phyloP scores from a whole-genome alignment of 2,797 vertebrate species.

The Spheniscus humboldti region DNA sequence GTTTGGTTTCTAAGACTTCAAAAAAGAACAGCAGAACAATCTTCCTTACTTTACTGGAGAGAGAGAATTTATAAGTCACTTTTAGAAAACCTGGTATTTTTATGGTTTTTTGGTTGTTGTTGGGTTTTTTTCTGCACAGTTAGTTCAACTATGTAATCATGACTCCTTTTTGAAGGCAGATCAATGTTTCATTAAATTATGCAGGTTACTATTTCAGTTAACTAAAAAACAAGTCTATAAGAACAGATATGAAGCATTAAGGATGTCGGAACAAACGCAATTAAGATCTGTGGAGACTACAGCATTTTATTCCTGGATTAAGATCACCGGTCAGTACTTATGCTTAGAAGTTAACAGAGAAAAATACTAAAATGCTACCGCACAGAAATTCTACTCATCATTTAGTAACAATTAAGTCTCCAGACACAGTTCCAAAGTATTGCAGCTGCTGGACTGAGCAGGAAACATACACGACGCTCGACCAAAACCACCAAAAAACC shows the following conservation, averaged over 20 bases:
- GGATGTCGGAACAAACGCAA: not conserved
- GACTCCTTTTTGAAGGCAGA: not conserved
- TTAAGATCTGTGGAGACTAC: not conserved
- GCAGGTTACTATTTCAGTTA: not conserved
- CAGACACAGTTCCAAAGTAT: not conserved
- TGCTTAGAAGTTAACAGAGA: not conserved
- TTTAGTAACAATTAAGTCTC: not conserved
- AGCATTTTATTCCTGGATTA: not conserved
- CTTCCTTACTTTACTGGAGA: not conserved
- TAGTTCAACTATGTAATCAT: not conserved
- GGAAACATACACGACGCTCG: not conserved
- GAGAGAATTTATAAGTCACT: not conserved
- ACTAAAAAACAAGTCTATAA: not conserved
- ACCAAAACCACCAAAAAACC: not conserved
- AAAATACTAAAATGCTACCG: not conserved
- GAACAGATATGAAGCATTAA: not conserved
- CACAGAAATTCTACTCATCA: not conserved
- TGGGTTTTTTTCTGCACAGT: not conserved
- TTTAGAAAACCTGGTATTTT: not conserved
- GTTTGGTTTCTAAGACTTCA: not conserved
- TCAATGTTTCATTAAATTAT: not conserved
- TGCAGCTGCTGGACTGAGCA: not conserved
- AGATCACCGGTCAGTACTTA: not conserved
- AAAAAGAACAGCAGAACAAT: not conserved
- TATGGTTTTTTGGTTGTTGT: not conserved